phyloP scores from a whole-genome alignment of 2,113 vertebrate genomes.

The Herpailurus yagouaroundi region DNA sequence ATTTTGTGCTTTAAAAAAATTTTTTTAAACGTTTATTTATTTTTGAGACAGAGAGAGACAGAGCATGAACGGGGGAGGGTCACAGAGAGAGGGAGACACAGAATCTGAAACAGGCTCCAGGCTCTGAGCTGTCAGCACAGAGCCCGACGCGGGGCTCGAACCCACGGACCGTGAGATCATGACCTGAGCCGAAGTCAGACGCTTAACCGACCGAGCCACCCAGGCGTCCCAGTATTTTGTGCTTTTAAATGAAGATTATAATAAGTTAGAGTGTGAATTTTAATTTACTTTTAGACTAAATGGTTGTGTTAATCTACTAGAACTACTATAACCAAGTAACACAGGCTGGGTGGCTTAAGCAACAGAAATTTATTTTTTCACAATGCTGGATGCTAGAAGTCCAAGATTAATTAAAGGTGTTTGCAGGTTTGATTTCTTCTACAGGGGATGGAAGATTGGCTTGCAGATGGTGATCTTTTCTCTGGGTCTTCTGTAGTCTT shows the following conservation, averaged over 20 bases:
- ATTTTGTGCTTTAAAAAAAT: background rate
- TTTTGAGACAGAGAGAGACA: too few relatives aligned
- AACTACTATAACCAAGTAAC: background rate
- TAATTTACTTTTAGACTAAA: background rate
- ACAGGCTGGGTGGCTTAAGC: background rate
- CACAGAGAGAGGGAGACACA: too few relatives aligned
- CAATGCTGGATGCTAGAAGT: background rate
- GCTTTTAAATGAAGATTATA: background rate
- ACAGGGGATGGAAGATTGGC: background rate
- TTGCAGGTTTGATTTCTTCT: background rate
- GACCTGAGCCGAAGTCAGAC: too few relatives aligned
- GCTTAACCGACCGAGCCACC: too few relatives aligned
- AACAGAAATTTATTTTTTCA: background rate
- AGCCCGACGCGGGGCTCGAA: too few relatives aligned
- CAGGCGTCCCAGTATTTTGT: background rate
- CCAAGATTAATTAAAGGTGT: background rate
- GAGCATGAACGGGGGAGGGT: too few relatives aligned
- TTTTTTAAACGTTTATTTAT: too few relatives aligned
- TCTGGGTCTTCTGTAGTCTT: too few relatives aligned
- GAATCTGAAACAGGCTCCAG: too few relatives aligned
- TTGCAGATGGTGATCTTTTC: background rate
- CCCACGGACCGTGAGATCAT: too few relatives aligned
- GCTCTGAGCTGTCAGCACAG: too few relatives aligned
- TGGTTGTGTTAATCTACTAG: background rate
- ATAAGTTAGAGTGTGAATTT: background rate